Evolutionary conservation across 1,140 invertebrate genomes (phyloP), one percentile per base, ranked within the genome.

Genomic region (Zaprionus gabonicus): DNA sequence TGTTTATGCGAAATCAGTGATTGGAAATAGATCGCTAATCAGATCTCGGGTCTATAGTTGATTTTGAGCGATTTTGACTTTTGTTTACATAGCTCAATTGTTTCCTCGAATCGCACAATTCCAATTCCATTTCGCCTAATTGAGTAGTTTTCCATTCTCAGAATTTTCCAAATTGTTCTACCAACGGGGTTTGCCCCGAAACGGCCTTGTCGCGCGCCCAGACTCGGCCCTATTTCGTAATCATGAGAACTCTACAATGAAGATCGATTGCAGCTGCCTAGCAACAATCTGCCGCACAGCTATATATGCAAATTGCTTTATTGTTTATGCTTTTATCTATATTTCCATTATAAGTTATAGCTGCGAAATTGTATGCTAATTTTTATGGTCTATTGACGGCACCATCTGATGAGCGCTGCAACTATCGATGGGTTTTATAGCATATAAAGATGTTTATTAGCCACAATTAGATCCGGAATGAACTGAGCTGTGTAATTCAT

Each of bases 11-110:
- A 90, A 90, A 90, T 80, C 85, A 90, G 36, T 90, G 85, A 90
- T 90, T 90, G 85, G 85, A 91, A 90, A 90, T 91, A 38, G 62
- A 70, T 64, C 67, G n/a, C 41, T 34, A 34, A 62, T 44, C 65
- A 20, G 34, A 23, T 25, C 51, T 51, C 25, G 28, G 34, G 17
- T 53, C 53, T 28, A 60, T 76, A 59, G 79, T 12, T 13, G 17
- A 88, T 81, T 85, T 88, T 88, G 85, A 88, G 80, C 85, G 80
- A 90, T 88, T 88, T 88, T 88, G 85, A 88, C 67, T 76, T 65
- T 41, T 44, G 67, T 28, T 34, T 38, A 78, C 59, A 46, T 55
- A 36, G 41, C 38, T 31, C 78, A 86, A 86, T 86, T 85, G 75
- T 79, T 25, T 23, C 53, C 72, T 13, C 60, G 76, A 66, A 67